Base-by-base conservation (phyloP, 1,140 invertebrate species). In the Brachionus sp. region DNA sequence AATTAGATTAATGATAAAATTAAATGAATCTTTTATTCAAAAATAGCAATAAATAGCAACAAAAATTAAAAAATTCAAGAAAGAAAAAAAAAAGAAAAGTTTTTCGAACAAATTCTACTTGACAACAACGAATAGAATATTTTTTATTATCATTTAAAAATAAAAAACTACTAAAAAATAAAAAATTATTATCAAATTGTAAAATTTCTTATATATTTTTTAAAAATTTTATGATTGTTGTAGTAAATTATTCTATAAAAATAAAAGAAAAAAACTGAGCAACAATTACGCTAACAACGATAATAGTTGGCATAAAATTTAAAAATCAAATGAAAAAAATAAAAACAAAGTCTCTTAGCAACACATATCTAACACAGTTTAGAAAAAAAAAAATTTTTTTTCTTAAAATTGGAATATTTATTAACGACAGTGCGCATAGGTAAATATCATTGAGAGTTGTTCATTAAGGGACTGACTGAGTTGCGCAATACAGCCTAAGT, bases 241-340 rank as follows among this genome's bases (percentile, higher is more conserved):
- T 57, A 57, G 50, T 70, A 29, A 29, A 19, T 70, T 37, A 16
- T 70, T 70, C 16, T 39, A 39, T n/a, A 39, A 37, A 70, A 70
- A 57, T 57, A 57, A 16, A 16, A 57, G 23, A 35, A 37, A 70
- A 64, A 37, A 70, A 70, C 66, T 70, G 66, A 70, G 19, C 66
- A 70, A 70, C 66, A 39, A 70, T 70, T 70, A 39, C 66, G 35
- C 66, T 70, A 70, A 70, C 66, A 70, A 70, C 66, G 66, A 42
- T 70, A 70, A 70, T 39, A 39, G 29, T 39, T 70, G 33, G 33
- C 33, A 66, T 64, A 33, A 29, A 35, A 35, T 9, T 33, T 12
- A n/a, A 68, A 35, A 70, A 70, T n/a, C n/a, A n/a, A n/a, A n/a
- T n/a, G n/a, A n/a, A n/a, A n/a, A n/a, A n/a, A n/a, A 16, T 35